Percentiles rank a stretch among this genome's conserved stretches.
These are phyloP conservation scores for Dermatemys mawii DNA, from an alignment of 2,113 vertebrate genomes.

Conservation along the genomic window DNA sequence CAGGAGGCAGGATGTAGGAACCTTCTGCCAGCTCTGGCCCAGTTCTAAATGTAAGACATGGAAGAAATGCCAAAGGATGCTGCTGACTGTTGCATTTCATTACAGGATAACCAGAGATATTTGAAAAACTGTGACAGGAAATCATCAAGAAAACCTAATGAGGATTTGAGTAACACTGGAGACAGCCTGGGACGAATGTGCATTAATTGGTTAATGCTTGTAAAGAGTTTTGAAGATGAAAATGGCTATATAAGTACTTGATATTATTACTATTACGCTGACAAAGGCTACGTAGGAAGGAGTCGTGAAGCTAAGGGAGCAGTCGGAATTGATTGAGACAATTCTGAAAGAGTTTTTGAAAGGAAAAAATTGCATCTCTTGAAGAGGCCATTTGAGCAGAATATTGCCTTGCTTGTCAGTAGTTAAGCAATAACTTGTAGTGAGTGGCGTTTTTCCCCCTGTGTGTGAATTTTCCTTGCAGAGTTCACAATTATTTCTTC, in stretches of 20 bases:
- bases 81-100: neutral
- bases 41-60: rapidly evolving
- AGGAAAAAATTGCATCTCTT: conserved; percentile 30
- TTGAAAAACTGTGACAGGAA: neutral
- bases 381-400: neutral
- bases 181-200: neutral
- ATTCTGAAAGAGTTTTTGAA: conserved; percentile 33
- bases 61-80: neutral
- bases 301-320: neutral
- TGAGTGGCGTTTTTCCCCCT: neutral
- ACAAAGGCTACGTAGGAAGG: neutral
- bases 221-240: conserved; percentile 47
- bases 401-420: neutral
- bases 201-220: conserved; percentile 39
- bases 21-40: neutral
- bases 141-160: neutral
- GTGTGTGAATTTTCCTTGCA: neutral
- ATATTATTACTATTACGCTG: conserved; percentile 27
- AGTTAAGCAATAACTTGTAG: neutral
- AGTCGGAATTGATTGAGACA: conserved; percentile 42
- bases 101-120: neutral
- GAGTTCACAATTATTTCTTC: neutral
- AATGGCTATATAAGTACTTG: neutral
- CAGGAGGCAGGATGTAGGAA: rapidly evolving
- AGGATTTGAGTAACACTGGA: neutral